Evolutionary conservation across 2,113 vertebrate genomes (phyloP), one percentile per base, ranked within the genome.

Genomic region (Perca flavescens): DNA sequence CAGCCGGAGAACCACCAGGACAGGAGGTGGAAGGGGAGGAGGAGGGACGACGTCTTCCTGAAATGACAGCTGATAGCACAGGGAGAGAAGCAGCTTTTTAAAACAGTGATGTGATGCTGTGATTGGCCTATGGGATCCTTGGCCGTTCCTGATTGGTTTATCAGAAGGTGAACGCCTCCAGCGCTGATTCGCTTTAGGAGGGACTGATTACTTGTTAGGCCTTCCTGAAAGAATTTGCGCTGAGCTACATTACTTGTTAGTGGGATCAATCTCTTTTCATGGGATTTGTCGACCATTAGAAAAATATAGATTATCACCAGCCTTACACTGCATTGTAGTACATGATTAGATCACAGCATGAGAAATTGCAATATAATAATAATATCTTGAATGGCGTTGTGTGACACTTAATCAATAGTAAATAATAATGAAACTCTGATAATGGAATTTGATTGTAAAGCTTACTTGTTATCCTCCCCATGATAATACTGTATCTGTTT

Each of bases 391-490:
- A 50, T 74, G 15, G 28, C 1, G 2, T 25, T 13, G 36, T 40
- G 14, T 43, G 15, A 31, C 21, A n/a, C 11, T 21, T 2, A 9
- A 19, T 56, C n/a, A 75, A 17, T 21, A 47, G 25, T 54, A 84
- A 78, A 83, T 47, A 49, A 25, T 47, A 56, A 50, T 58, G 52
- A 52, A 46, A 43, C 46, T 17, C 53, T 58, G 28, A 82, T 36
- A 63, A 4, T 5, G 0, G 22, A 52, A 53, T 61, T 53, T 72
- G 47, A 54, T 78, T 73, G 57, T 43, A 19, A 28, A 52, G 47
- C 52, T 72, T 28, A 25, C 14, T 28, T 36, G 36, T 47, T 66
- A 6, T 13, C 16, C 13, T 64, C 36, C 28, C 15, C 13, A 17
- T 6, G 14, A 22, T 31, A 17, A 2, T 10, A 21, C 15, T 77